Percentiles rank a stretch among this genome's conserved stretches.
Evolutionary conservation across 2,888 invertebrate genomes (phyloP).

Genomic region (Ditula angustiorana): DNA sequence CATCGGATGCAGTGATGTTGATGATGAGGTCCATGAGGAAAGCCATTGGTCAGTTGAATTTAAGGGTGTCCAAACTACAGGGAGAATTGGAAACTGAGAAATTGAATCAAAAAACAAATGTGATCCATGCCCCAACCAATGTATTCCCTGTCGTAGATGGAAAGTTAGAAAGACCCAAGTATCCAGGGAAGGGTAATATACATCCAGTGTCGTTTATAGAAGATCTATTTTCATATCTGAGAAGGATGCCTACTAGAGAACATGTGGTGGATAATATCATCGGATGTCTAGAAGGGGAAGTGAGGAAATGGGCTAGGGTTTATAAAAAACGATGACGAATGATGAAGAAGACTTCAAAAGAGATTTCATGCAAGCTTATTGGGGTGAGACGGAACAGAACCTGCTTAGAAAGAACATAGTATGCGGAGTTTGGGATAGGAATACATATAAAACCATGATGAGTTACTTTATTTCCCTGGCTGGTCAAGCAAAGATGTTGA

Average conservation of each 20-base stretch:
- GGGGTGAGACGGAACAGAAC: constrained; percentile 2
- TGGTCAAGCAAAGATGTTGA: not conserved
- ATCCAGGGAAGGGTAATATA: not conserved
- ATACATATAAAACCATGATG: not conserved
- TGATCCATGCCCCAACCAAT: not conserved
- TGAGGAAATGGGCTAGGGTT: not conserved
- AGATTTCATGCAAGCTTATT: not conserved
- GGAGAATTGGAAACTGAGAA: too few species aligned
- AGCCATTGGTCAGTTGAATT: too few species aligned
- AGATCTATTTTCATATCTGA: not conserved
- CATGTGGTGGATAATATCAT: not conserved
- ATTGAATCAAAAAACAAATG: too few species aligned
- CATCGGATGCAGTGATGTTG: too few species aligned
- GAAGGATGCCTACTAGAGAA: not conserved
- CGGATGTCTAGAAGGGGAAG: not conserved
- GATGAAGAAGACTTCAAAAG: not conserved
- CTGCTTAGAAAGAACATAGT: not conserved
- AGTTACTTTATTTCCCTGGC: not conserved
- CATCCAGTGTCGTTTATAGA: not conserved
- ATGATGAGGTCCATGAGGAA: too few species aligned
- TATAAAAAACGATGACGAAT: not conserved
- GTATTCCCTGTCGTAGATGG: not conserved
- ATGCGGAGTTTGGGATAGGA: not conserved
- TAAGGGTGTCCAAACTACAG: too few species aligned
- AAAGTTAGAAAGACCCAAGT: not conserved